phyloP scores from a whole-genome alignment of 2,888 invertebrate species.

The Cryptus armator region DNA sequence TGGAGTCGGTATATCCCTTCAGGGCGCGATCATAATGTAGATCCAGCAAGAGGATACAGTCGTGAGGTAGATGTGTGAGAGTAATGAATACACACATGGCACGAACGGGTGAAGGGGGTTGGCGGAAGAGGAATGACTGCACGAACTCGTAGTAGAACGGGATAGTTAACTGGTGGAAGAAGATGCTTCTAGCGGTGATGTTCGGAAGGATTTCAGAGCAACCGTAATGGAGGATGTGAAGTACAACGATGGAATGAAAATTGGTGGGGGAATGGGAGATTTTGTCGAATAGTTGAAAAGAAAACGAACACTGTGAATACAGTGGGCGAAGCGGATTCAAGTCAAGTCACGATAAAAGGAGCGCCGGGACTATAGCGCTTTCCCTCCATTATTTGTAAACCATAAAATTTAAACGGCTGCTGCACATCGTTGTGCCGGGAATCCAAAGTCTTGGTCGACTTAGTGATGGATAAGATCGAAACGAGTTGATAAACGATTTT shows the following conservation, averaged over 20 bases:
- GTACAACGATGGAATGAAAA: conserved; percentile 13
- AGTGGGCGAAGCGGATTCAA: conserved; percentile 35
- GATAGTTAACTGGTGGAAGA: conserved; percentile 17
- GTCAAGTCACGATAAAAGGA: conserved; percentile 32
- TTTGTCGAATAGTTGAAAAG: conserved; percentile 28
- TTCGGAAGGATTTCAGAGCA: conserved; percentile 33
- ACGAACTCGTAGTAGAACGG: conserved; percentile 8
- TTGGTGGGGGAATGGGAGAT: not conserved
- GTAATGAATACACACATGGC: not conserved
- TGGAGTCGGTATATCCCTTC: conserved; percentile 52
- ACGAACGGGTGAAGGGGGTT: not conserved
- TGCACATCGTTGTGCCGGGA: conserved; percentile 9
- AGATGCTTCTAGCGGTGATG: conserved; percentile 17
- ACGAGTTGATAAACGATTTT: not conserved
- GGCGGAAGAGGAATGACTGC: not conserved
- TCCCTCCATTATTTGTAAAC: conserved; percentile 75
- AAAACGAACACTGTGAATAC: conserved; percentile 36
- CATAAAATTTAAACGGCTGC: conserved; percentile 69
- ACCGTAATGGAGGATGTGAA: conserved; percentile 14
- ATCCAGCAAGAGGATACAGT: conserved; percentile 27
- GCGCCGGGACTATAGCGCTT: conserved; percentile 63
- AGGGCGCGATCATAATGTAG: conserved; percentile 7
- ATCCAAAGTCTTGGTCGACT: not conserved
- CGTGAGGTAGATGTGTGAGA: not conserved
- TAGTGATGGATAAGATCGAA: not conserved